Evolutionary conservation across 2,888 invertebrate genomes (phyloP).

Genomic region (Dendrolimus pini): DNA sequence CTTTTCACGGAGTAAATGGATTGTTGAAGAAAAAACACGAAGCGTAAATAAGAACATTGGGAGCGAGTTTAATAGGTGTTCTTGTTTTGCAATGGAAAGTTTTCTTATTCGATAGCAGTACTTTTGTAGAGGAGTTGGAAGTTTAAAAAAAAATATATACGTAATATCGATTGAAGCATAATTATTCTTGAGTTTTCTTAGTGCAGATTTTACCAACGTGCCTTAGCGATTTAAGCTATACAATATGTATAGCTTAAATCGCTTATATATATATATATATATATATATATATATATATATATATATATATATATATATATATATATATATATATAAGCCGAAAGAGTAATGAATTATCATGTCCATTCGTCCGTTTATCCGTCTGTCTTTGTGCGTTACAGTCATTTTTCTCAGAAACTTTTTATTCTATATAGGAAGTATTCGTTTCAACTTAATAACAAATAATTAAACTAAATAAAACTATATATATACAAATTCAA

Average conservation of each 20-base stretch:
- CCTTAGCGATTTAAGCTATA: too few relatives aligned
- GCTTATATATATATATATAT: slow-evolving; percentile 1
- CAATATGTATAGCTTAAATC: too few relatives aligned
- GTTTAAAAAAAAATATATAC: background rate
- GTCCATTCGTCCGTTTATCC: too few relatives aligned
- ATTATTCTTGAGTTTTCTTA: too few relatives aligned
- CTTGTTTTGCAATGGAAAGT: slow-evolving; percentile 38
- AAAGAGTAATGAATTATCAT: background rate
- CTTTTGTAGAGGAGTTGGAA: slow-evolving; percentile 22
- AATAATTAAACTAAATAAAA: too few relatives aligned
- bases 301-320: background rate
- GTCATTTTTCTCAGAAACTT: too few relatives aligned
- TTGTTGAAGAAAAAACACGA: background rate
- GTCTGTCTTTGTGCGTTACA: too few relatives aligned
- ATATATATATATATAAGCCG: slow-evolving; percentile 7
- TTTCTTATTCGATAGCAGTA: slow-evolving; percentile 31
- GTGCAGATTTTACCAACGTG: too few relatives aligned
- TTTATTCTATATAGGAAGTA: too few relatives aligned
- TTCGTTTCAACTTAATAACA: too few relatives aligned
- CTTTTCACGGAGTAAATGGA: slow-evolving; percentile 6
- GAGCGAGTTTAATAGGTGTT: slow-evolving; percentile 46
- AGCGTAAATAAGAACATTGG: slow-evolving; percentile 23
- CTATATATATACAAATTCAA: too few relatives aligned
- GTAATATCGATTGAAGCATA: background rate
- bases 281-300: slow-evolving; percentile 1